Evolutionary conservation across 64 coral and sea anemone species (phyloP).

Genomic region (Anthopleura sola): DNA sequence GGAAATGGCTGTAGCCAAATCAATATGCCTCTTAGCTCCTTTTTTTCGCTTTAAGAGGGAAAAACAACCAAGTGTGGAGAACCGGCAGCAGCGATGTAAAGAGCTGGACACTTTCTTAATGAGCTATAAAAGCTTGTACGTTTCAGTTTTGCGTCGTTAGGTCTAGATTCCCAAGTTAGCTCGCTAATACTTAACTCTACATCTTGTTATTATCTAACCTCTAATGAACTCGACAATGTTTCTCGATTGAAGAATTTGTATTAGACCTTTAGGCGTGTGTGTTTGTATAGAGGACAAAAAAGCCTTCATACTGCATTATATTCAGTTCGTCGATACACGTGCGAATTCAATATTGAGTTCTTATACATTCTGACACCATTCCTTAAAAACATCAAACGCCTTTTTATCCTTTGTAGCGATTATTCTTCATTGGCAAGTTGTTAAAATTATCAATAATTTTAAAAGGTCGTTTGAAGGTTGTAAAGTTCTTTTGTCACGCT

Average conservation of each 20-base stretch:
- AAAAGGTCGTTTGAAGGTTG: not conserved
- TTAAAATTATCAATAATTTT: not conserved
- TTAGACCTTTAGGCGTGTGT: not conserved
- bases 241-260: not conserved
- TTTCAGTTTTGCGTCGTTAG: not conserved
- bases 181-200: not conserved
- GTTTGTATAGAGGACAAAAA: not conserved
- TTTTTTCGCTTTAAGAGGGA: slow-evolving; percentile 61
- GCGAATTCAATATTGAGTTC: not conserved
- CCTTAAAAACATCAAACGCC: not conserved
- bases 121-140: not conserved
- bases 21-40: slow-evolving; percentile 79
- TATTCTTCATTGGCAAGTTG: not conserved
- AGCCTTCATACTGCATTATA: not conserved
- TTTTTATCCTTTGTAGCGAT: not conserved
- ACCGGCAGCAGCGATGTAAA: not conserved
- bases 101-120: not conserved
- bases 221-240: not conserved
- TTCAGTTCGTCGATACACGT: not conserved
- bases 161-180: not conserved
- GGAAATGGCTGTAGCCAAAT: slow-evolving; percentile 71
- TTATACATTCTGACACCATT: not conserved
- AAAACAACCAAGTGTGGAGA: slow-evolving; percentile 26
- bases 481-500: not conserved
- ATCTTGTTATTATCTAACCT: not conserved